Evolutionary conservation across 2,888 invertebrate genomes (phyloP), one percentile per base, ranked within the genome.

Genomic region (Caenorhabditis sp.): DNA sequence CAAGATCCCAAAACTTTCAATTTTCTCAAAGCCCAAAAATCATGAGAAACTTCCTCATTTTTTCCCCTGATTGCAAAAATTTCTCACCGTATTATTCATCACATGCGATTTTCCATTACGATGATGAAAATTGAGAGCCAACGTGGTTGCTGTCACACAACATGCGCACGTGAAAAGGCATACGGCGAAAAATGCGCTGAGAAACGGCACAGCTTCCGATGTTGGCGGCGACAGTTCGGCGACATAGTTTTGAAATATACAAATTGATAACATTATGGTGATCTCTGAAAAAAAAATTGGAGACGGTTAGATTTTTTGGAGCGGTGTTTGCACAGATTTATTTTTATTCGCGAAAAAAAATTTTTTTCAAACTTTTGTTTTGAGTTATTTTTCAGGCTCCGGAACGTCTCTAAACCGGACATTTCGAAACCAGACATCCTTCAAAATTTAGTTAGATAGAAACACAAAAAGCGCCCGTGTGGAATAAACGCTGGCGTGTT

Each of bases 211-310:
- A 19, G 83, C 78, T 66, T 83, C 81, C 4, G 81, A 81, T 12
- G 83, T 83, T 0, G 83, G 82, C 2, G 83, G 83, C 10, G 83
- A 83, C 49, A 83, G 58, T 64, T 83, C 83, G 8, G 82, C 78
- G 8, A 83, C 82, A 59, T 83, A 80, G 59, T 83, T 83, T 79
- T 83, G 83, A 58, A 83, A 83, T 26, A 83, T 82, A 49, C 83
- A 83, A 62, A 83, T 83, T 17, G 83, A 83, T 8, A 83, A 75
- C 83, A 83, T 82, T 49, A 83, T 79, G 0, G 83, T 82, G 58
- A 83, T 82, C 67, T 83, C 83, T 83, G 62, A 58, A 75, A 66
- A 17, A 58, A 54, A 10, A 10, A 43, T 26, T 17, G 19, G 6
- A 26, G 24, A 55, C 21, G 8, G 24, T 54, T 6, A 1, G 17